Evolutionary conservation across 2,888 invertebrate species (phyloP).

Genomic region (Empis stercorea): DNA sequence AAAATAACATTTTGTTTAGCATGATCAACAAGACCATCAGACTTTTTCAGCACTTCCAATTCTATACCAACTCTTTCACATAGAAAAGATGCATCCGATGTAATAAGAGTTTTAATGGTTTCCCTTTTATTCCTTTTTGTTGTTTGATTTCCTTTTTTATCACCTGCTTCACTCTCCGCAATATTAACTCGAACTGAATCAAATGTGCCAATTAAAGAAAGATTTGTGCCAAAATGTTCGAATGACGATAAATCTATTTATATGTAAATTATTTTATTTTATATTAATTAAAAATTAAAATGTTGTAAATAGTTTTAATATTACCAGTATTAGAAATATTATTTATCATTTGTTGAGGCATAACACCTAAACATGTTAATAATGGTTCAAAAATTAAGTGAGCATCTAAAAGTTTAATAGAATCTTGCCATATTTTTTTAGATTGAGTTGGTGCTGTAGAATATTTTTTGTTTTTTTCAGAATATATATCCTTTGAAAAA

Average conservation of each 20-base stretch:
- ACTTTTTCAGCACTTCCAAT: slow-evolving; percentile 77
- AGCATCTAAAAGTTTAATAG: slow-evolving; percentile 75
- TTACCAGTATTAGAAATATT: slow-evolving; percentile 30
- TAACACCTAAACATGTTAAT: slow-evolving; percentile 76
- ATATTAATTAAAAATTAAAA: too few species aligned
- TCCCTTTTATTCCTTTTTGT: slow-evolving; percentile 24
- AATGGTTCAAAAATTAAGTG: slow-evolving; percentile 90
- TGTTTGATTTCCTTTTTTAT: slow-evolving; percentile 38
- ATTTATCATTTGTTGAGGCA: slow-evolving; percentile 66
- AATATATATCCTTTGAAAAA: slow-evolving; percentile 40
- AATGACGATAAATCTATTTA: slow-evolving; percentile 56
- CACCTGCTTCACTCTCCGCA: slow-evolving; percentile 76
- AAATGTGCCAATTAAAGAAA: slow-evolving; percentile 70
- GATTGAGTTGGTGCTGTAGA: slow-evolving; percentile 36
- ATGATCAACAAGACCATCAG: slow-evolving; percentile 79
- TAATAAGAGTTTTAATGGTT: slow-evolving; percentile 24
- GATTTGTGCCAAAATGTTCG: slow-evolving; percentile 79
- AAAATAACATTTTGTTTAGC: slow-evolving; percentile 75
- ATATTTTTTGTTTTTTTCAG: slow-evolving; percentile 39
- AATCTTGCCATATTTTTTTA: slow-evolving; percentile 65
- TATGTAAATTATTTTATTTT: too few species aligned
- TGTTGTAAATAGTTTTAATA: not conserved
- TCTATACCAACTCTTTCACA: slow-evolving; percentile 86
- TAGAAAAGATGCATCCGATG: slow-evolving; percentile 64
- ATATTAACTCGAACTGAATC: slow-evolving; percentile 86